phyloP scores from a whole-genome alignment of 1,140 invertebrate genomes.

The Rhopalosiphum maidis region DNA sequence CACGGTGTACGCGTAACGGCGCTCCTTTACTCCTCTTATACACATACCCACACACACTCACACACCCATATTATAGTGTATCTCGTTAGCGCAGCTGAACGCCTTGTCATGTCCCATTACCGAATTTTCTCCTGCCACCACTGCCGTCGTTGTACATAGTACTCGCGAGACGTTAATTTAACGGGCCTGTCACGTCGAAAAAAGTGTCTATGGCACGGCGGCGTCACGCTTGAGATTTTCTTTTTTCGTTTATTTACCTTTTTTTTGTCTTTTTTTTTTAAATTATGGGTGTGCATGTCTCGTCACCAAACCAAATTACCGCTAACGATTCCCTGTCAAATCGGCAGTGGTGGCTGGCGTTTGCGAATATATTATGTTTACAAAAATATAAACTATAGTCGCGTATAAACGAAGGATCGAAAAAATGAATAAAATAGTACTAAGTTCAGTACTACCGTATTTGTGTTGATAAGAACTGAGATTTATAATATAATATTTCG shows the following conservation, averaged over 20 bases:
- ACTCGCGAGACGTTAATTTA: conserved; percentile 48
- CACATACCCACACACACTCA: not conserved
- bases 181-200: conserved; percentile 50
- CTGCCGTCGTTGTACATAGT: not conserved
- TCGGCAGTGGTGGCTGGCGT: not conserved
- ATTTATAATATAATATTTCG: not conserved
- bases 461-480: not conserved
- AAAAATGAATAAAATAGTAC: not conserved
- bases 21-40: not conserved
- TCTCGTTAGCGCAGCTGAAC: conserved; percentile 53
- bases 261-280: conserved; percentile 7
- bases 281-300: conserved; percentile 53
- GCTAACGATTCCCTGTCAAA: conserved; percentile 55
- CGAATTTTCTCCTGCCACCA: conserved; percentile 22
- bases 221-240: conserved; percentile 55
- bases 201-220: conserved; percentile 25
- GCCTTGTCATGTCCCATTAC: conserved; percentile 55
- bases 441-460: too few relatives aligned
- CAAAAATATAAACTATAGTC: not conserved
- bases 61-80: conserved; percentile 1
- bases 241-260: conserved; percentile 47
- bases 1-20: not conserved
- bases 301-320: conserved; percentile 51
- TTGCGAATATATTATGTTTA: not conserved
- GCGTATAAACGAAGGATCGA: not conserved